Conservation (phyloP, 2,113 vertebrate genomes). For the Taxidea taxus region DNA sequence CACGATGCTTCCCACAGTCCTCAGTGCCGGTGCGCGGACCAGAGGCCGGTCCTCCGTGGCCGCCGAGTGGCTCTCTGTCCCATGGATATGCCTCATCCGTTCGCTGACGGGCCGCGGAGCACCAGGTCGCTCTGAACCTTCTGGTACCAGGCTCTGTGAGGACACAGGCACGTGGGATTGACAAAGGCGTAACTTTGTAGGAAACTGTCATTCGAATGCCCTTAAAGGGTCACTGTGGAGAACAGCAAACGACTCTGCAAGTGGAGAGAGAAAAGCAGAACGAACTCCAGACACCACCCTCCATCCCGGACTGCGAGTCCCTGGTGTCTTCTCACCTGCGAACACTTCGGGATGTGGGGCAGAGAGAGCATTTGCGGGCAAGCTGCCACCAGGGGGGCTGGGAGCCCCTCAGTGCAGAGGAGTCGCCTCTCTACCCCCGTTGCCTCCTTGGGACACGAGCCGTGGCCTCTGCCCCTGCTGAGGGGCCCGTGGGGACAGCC, state of each 20-base stretch:
- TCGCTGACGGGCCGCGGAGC: background rate
- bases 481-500: background rate
- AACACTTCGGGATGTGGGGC: accelerated
- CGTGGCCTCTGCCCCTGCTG: background rate
- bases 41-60: background rate
- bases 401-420: background rate
- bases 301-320: accelerated
- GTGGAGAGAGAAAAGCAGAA: too few relatives aligned
- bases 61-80: accelerated
- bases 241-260: background rate
- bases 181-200: background rate
- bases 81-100: accelerated
- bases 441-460: too few relatives aligned
- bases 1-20: accelerated
- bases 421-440: accelerated
- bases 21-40: accelerated
- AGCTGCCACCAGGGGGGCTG: background rate
- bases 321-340: accelerated
- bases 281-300: accelerated
- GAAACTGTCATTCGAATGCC: background rate
- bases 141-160: accelerated
- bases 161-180: accelerated
- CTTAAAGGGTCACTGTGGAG: background rate
- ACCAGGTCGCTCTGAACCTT: accelerated
- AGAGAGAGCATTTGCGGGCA: background rate